Evolutionary conservation across 2,113 vertebrate species (phyloP).

Genomic region (Alouatta palliata): DNA sequence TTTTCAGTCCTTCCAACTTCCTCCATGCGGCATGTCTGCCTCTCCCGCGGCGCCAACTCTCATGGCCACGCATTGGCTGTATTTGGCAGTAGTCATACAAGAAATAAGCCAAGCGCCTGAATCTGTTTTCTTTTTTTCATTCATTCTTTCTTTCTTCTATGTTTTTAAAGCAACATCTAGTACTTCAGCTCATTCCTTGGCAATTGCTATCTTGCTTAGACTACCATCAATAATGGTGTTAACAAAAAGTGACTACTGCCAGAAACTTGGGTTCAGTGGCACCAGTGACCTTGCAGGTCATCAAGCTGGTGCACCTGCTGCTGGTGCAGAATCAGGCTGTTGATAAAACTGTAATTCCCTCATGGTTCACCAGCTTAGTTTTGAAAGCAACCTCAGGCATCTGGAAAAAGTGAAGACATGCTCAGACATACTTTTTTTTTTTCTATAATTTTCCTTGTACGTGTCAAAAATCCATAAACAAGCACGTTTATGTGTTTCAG

Average conservation of each 20-base stretch:
- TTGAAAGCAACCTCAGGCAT: not conserved
- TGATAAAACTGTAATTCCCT: slow-evolving; percentile 41
- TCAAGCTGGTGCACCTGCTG: slow-evolving; percentile 21
- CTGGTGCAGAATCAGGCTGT: not conserved
- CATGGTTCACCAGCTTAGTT: slow-evolving; percentile 18
- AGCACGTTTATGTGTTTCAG: not conserved
- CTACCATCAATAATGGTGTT: slow-evolving; percentile 40
- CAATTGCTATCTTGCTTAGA: slow-evolving; percentile 31
- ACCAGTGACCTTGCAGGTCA: not conserved
- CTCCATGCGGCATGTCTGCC: not conserved
- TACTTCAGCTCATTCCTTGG: slow-evolving; percentile 34
- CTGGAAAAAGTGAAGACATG: not conserved
- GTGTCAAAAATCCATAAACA: not conserved
- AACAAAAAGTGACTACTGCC: slow-evolving; percentile 51
- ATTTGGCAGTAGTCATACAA: slow-evolving; percentile 24
- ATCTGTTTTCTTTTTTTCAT: not conserved
- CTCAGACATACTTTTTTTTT: not conserved
- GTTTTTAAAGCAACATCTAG: slow-evolving; percentile 50
- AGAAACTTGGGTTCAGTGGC: slow-evolving; percentile 10
- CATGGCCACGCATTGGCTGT: not conserved
- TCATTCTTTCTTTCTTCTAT: slow-evolving; percentile 43
- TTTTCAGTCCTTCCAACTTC: slow-evolving; percentile 49
- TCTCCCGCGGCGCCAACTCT: slow-evolving; percentile 10
- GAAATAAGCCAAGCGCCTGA: slow-evolving; percentile 44
- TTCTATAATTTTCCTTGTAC: not conserved